These are phyloP conservation scores for Decapterus maruadsi DNA, from an alignment of 2,797 vertebrate species.

Conservation along the genomic window DNA sequence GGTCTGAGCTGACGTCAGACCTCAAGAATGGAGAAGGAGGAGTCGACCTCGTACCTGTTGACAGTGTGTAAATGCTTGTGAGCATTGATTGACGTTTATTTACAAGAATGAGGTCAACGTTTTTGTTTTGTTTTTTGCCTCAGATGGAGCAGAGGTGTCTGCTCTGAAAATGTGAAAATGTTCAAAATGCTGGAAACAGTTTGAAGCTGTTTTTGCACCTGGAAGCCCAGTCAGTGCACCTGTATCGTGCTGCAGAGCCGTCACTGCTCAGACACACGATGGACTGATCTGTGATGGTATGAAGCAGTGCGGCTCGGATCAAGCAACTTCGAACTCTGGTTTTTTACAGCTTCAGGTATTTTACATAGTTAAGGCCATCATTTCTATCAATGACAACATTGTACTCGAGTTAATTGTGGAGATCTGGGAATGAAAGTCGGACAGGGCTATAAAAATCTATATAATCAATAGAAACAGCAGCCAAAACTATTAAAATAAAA, in stretches of 20 bases:
- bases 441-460: no score
- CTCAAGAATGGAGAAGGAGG: neutral
- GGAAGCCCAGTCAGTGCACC: neutral
- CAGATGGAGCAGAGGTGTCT: neutral
- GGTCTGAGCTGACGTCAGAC: slow-evolving; percentile 1
- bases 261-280: neutral
- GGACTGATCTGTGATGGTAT: neutral
- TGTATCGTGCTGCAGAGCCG: slow-evolving; percentile 4
- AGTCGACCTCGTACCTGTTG: neutral
- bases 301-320: neutral
- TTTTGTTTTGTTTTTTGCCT: neutral
- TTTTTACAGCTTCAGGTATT: neutral
- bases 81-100: neutral
- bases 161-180: slow-evolving; percentile 71
- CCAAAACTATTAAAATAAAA: neutral
- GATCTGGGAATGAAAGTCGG: neutral
- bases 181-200: slow-evolving; percentile 66
- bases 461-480: neutral
- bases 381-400: neutral
- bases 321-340: neutral
- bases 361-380: neutral
- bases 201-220: slow-evolving; percentile 16
- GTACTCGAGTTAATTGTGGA: neutral
- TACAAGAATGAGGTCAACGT: neutral
- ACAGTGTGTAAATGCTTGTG: neutral